Percentiles rank a stretch among this genome's conserved stretches.
Evolutionary conservation across 2,113 vertebrate species (phyloP).

Genomic region (Hemichromis elongatus): DNA sequence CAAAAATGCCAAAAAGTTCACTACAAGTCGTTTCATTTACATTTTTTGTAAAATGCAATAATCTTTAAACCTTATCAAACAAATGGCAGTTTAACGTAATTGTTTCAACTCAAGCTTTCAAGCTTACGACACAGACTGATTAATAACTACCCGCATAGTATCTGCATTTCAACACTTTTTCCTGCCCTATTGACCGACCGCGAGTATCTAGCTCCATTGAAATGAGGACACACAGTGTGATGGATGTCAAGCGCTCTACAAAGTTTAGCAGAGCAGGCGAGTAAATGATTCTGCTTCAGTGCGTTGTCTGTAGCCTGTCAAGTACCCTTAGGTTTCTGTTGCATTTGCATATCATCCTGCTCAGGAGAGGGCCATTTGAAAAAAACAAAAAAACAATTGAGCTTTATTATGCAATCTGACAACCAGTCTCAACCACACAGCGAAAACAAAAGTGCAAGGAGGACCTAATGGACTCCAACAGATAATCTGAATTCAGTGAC

Average conservation of each 20-base stretch:
- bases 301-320: background rate
- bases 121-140: background rate
- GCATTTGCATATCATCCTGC: background rate
- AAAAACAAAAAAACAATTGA: background rate
- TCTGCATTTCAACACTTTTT: background rate
- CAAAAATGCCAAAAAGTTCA: background rate
- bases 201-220: background rate
- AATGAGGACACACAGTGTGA: background rate
- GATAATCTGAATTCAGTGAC: background rate
- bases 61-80: background rate
- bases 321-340: background rate
- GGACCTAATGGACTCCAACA: background rate
- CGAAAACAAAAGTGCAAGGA: background rate
- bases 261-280: background rate
- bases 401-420: background rate
- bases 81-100: background rate
- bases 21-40: background rate
- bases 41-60: background rate
- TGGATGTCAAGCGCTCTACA: conserved; percentile 10
- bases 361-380: background rate
- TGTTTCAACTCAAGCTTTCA: background rate
- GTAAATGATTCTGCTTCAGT: background rate
- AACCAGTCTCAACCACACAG: background rate
- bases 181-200: background rate
- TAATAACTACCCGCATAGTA: background rate